These are phyloP conservation scores for Lates japonicus DNA, from an alignment of 2,797 vertebrate species.

Conservation along the genomic window DNA sequence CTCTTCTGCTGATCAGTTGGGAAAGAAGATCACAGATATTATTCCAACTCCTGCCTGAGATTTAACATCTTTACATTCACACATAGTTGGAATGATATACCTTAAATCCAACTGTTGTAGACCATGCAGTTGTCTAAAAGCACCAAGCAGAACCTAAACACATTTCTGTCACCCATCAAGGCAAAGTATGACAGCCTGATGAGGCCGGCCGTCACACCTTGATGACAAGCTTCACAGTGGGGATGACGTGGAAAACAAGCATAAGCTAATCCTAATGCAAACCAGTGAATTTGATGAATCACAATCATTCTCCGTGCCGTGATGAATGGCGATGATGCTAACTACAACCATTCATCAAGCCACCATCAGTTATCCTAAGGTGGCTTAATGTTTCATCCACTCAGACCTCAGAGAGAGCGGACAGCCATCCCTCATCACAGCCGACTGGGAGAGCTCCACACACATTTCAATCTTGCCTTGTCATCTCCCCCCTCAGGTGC, in stretches of 20 bases:
- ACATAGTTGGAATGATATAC: constrained; percentile 5
- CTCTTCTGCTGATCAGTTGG: constrained; percentile 30
- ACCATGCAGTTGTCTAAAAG: constrained; percentile 13
- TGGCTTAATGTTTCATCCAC: constrained; percentile 82
- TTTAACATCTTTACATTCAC: constrained; percentile 23
- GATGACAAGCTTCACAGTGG: constrained; percentile 51
- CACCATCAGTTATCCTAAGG: constrained; percentile 79
- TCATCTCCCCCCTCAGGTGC: constrained; percentile 72
- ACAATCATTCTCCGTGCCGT: constrained; percentile 56
- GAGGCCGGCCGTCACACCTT: constrained; percentile 49
- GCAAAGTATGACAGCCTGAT: constrained; percentile 52
- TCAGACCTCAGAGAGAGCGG: constrained; percentile 71
- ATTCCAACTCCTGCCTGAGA: not conserved
- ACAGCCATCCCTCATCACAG: constrained; percentile 78
- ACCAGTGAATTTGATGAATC: constrained; percentile 74
- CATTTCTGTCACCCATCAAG: constrained; percentile 49
- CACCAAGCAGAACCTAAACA: constrained; percentile 30
- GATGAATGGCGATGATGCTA: constrained; percentile 79
- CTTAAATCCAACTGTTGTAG: constrained; percentile 5
- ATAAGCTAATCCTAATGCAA: constrained; percentile 73
- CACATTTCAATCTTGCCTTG: constrained; percentile 81
- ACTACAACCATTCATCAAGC: constrained; percentile 80
- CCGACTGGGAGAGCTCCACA: constrained; percentile 66
- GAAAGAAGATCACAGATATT: constrained; percentile 23
- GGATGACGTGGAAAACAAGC: constrained; percentile 66